Conservation (phyloP, 2,113 vertebrate species). For the Scartelaos histophorus region DNA sequence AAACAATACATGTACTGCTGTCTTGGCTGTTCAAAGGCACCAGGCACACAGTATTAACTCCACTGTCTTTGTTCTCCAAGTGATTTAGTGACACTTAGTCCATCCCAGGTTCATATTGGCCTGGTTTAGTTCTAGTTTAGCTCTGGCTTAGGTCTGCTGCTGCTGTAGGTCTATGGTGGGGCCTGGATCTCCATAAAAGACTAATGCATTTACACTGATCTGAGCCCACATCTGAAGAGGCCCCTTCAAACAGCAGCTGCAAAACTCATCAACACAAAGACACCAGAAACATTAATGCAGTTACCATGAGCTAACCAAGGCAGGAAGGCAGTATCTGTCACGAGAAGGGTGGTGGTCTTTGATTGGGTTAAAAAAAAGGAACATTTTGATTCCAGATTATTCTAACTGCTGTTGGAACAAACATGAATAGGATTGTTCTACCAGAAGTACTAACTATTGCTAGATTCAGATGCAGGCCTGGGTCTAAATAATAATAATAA, state of each 20-base stretch:
- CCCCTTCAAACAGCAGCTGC: slow-evolving; percentile 25
- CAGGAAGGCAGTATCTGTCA: slow-evolving; percentile 42
- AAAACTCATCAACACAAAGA: slow-evolving; percentile 29
- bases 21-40: slow-evolving; percentile 11
- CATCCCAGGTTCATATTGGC: background rate
- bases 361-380: slow-evolving; percentile 30
- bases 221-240: slow-evolving; percentile 29
- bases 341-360: slow-evolving; percentile 25
- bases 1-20: background rate
- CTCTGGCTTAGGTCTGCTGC: no score
- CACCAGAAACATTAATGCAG: slow-evolving; percentile 14
- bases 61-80: background rate
- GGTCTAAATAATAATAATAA: no score
- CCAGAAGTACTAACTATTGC: no score
- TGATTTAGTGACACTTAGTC: background rate
- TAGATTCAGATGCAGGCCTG: no score
- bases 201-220: slow-evolving; percentile 25
- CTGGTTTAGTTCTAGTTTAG: background rate
- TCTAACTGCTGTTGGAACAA: no score
- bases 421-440: no score
- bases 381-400: background rate
- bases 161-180: background rate
- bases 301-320: slow-evolving; percentile 26
- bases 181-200: slow-evolving; percentile 24
- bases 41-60: background rate